Evolutionary conservation across 2,888 invertebrate genomes (phyloP).

Genomic region (Ophioninae sp.): DNA sequence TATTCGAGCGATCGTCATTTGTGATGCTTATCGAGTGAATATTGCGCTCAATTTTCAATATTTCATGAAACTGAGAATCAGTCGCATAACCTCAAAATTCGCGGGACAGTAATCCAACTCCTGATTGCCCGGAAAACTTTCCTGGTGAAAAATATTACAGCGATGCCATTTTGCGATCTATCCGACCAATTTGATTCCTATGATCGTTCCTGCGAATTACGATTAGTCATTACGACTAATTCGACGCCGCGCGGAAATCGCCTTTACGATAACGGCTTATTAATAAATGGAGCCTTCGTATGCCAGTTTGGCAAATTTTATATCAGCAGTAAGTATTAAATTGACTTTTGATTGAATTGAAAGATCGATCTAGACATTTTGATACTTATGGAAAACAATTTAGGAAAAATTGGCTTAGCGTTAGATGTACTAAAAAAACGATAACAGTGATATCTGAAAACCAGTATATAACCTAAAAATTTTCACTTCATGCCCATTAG

Average conservation of each 20-base stretch:
- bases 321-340: not conserved
- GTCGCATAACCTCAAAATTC: not conserved
- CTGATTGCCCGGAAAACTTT: not conserved
- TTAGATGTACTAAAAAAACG: not conserved
- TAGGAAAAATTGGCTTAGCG: not conserved
- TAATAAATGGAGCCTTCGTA: not conserved
- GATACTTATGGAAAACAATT: not conserved
- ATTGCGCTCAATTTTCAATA: not conserved
- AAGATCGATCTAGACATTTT: not conserved
- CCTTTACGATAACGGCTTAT: not conserved
- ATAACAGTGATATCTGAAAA: not conserved
- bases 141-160: not conserved
- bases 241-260: not conserved
- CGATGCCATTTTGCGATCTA: not conserved
- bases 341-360: not conserved
- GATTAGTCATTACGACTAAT: not conserved
- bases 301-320: not conserved
- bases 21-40: no score
- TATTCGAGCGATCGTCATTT: not conserved
- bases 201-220: not conserved
- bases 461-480: constrained; percentile 2
- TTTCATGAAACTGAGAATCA: not conserved
- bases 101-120: not conserved
- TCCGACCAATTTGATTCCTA: not conserved
- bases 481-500: not conserved